Conservation (phyloP, 2,797 vertebrate genomes). For the Tragelaphus eurycerus region DNA sequence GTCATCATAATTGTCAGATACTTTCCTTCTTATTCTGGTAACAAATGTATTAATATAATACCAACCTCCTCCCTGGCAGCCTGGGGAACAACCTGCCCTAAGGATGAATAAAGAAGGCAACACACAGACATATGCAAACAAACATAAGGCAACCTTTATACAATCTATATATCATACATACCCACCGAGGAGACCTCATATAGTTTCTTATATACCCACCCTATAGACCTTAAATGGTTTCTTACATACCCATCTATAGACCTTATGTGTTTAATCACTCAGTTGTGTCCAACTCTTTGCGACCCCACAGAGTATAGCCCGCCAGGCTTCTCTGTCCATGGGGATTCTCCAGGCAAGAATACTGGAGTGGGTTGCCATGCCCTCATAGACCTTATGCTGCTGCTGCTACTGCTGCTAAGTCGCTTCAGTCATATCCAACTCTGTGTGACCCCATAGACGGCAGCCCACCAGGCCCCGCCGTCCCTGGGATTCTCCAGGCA, state of each 20-base stretch:
- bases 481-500: too few species aligned
- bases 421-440: accelerated
- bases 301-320: background rate
- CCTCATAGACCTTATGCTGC: background rate
- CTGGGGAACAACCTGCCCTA: background rate
- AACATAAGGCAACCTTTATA: background rate
- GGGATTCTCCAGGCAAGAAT: background rate
- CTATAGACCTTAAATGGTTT: background rate
- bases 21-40: background rate
- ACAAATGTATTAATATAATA: background rate
- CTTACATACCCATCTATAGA: background rate
- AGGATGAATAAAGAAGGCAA: background rate
- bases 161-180: background rate
- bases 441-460: too few species aligned
- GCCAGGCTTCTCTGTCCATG: background rate
- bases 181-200: background rate
- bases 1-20: background rate
- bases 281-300: background rate
- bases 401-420: too few species aligned
- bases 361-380: background rate
- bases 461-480: too few species aligned
- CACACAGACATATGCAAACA: background rate
- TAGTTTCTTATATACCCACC: background rate
- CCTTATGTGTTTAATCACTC: background rate
- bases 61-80: background rate